A percentile compares a stretch with the other conserved stretches of the same genome.
Conservation (phyloP, 2,113 vertebrate genomes). For the Coturnix japonica region DNA sequence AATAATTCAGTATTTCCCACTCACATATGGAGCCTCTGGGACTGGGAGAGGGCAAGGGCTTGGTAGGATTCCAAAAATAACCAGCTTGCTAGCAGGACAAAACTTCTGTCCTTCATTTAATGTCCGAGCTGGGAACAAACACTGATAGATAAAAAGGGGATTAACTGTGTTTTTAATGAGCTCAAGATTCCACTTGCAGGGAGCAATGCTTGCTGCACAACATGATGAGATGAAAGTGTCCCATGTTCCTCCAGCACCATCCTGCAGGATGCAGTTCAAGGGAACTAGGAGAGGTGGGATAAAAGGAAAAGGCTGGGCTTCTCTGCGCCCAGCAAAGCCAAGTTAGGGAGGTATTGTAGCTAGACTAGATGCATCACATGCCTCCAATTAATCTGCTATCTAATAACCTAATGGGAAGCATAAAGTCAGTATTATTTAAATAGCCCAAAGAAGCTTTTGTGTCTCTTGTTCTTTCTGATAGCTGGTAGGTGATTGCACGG, state of each 20-base stretch:
- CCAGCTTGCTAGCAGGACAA: background rate
- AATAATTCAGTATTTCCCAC: slow-evolving; percentile 30
- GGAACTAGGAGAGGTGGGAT: background rate
- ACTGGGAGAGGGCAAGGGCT: background rate
- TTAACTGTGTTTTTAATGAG: slow-evolving; percentile 35
- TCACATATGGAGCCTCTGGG: background rate
- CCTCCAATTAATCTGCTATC: background rate
- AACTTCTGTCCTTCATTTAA: background rate
- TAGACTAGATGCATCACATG: fast-evolving
- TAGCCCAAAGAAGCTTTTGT: background rate
- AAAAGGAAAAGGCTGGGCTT: background rate
- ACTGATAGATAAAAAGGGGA: background rate
- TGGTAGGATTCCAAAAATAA: slow-evolving; percentile 12
- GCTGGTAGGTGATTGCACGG: background rate
- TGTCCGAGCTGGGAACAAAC: background rate
- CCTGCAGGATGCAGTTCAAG: background rate
- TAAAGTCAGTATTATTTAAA: background rate
- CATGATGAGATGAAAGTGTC: background rate
- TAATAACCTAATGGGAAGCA: background rate
- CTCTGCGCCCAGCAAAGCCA: background rate
- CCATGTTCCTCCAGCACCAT: background rate
- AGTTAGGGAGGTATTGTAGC: background rate
- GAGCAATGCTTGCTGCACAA: background rate
- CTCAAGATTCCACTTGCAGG: background rate
- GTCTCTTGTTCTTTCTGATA: background rate